These are phyloP conservation scores for Schizopygopsis pylzovi DNA, from an alignment of 2,797 vertebrate genomes.

Conservation along the genomic window DNA sequence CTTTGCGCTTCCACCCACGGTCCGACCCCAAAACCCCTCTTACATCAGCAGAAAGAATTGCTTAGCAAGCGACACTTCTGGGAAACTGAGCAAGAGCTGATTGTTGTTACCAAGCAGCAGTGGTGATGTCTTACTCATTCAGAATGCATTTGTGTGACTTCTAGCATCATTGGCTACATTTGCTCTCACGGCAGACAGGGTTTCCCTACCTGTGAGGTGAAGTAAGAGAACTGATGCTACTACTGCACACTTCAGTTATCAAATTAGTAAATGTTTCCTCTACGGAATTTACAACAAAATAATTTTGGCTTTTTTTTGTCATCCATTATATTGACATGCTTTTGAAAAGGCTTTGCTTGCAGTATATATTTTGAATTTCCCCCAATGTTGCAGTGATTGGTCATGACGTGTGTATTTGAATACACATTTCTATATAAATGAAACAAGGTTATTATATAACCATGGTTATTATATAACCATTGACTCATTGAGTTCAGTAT, in stretches of 20 bases:
- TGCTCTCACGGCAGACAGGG: not conserved
- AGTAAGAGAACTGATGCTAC: constrained; percentile 23
- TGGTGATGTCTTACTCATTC: constrained; percentile 27
- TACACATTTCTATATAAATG: not conserved
- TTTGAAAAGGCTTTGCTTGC: not conserved
- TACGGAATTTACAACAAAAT: not conserved
- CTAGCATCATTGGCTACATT: constrained; percentile 13
- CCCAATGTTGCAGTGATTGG: not conserved
- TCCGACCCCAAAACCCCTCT: constrained; percentile 72
- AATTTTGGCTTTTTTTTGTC: not conserved
- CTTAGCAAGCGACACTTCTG: constrained; percentile 70
- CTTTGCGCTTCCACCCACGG: constrained; percentile 41
- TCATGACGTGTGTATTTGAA: not conserved
- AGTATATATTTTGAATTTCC: not conserved
- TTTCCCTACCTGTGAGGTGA: constrained; percentile 51
- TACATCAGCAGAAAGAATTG: constrained; percentile 44
- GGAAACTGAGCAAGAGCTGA: constrained; percentile 65
- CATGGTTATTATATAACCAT: not conserved
- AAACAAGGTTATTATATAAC: not conserved
- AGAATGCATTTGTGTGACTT: constrained; percentile 12
- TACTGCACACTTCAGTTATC: not conserved
- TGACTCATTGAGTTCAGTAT: not conserved
- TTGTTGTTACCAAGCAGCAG: not conserved
- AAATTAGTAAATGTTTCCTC: not conserved
- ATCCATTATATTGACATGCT: not conserved